These are phyloP conservation scores for Notoglanidium macrostoma DNA, from an alignment of 2,797 vertebrate genomes.

Conservation along the genomic window DNA sequence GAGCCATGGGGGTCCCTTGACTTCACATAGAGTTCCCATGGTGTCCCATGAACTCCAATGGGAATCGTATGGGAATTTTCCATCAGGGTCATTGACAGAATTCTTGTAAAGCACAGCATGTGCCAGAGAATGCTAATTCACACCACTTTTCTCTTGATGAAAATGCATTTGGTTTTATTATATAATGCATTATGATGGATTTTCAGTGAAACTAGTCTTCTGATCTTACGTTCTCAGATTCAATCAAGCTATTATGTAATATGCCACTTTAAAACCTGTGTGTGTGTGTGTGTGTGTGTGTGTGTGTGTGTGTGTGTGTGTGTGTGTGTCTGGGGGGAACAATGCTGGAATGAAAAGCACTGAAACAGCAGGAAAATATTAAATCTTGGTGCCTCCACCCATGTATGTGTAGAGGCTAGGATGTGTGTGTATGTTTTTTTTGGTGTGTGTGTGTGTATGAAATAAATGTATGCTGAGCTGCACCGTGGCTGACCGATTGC, in stretches of 20 bases:
- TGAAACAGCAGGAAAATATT: slow-evolving; percentile 51
- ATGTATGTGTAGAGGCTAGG: slow-evolving; percentile 19
- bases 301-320: slow-evolving; percentile 12
- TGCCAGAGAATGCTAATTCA: not conserved
- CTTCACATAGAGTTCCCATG: not conserved
- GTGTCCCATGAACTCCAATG: not conserved
- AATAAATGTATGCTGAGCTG: slow-evolving; percentile 24
- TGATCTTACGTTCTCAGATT: not conserved
- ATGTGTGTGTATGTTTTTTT: slow-evolving; percentile 35
- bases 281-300: slow-evolving; percentile 24
- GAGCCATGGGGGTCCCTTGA: not conserved
- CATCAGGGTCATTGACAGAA: not conserved
- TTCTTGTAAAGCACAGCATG: not conserved
- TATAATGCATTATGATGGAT: not conserved
- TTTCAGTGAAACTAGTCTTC: not conserved
- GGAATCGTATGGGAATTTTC: slow-evolving; percentile 9
- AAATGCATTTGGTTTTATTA: not conserved
- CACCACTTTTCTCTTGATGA: not conserved
- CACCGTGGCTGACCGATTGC: not conserved
- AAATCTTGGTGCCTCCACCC: slow-evolving; percentile 26
- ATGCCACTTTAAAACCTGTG: not conserved
- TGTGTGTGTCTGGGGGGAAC: not conserved
- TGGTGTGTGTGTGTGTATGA: slow-evolving; percentile 42
- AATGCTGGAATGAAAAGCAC: slow-evolving; percentile 30
- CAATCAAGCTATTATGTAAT: slow-evolving; percentile 7